Evolutionary conservation across 2,113 vertebrate genomes (phyloP).

Genomic region (Colaptes auratus): DNA sequence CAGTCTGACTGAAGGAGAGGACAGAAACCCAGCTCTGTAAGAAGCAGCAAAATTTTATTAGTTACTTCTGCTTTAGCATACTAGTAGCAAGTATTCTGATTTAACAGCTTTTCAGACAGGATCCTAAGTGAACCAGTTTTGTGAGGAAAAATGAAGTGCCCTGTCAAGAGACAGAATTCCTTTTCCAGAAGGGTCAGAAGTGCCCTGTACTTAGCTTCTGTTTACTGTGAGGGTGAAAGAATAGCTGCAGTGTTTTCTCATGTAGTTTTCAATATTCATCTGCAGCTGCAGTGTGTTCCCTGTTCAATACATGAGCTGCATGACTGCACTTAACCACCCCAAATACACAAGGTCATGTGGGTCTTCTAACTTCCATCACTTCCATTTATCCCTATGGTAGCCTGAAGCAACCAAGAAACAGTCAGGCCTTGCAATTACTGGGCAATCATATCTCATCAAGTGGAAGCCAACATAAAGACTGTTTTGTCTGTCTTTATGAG

Average conservation of each 20-base stretch:
- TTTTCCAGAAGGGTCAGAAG: background rate
- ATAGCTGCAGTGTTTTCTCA: background rate
- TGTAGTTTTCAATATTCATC: background rate
- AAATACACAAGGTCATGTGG: background rate
- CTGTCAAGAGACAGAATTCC: background rate
- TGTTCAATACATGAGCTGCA: background rate
- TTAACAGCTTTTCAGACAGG: background rate
- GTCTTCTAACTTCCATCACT: background rate
- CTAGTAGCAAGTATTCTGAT: background rate
- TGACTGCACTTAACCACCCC: background rate
- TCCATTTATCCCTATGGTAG: background rate
- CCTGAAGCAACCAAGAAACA: background rate
- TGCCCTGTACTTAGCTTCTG: background rate
- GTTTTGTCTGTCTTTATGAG: background rate
- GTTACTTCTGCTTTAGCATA: background rate
- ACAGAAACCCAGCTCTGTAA: background rate
- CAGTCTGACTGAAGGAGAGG: background rate
- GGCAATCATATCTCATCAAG: background rate
- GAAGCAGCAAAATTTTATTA: background rate
- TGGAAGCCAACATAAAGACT: background rate
- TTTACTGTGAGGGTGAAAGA: background rate
- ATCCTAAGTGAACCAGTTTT: background rate
- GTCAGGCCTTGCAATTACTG: background rate
- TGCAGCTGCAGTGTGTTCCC: background rate
- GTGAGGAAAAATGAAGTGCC: background rate